Conservation (phyloP, 2,113 vertebrate genomes). For the Emydocephalus ijimae region DNA sequence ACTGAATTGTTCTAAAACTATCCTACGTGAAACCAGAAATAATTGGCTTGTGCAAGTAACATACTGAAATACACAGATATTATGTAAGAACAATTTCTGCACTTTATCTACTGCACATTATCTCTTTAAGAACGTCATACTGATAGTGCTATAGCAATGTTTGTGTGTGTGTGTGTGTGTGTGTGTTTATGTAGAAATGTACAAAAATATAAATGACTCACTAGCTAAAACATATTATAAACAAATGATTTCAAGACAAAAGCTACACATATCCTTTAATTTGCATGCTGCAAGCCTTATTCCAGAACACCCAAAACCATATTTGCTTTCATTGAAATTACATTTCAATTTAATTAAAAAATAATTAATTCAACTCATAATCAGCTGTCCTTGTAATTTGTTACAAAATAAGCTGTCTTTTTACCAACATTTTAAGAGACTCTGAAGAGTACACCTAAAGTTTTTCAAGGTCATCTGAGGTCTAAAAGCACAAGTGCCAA, state of each 20-base stretch:
- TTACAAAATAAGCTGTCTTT: background rate
- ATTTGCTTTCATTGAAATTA: background rate
- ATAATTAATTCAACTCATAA: background rate
- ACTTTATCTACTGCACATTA: slow-evolving; percentile 17
- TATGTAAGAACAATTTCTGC: slow-evolving; percentile 53
- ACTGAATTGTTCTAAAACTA: slow-evolving; percentile 64
- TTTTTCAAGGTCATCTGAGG: background rate
- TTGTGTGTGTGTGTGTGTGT: accelerated
- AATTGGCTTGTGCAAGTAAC: slow-evolving; percentile 47
- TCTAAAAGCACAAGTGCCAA: background rate
- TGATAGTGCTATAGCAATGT: background rate
- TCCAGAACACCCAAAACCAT: background rate
- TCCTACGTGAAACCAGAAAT: slow-evolving; percentile 57
- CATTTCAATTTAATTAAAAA: background rate
- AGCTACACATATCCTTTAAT: background rate
- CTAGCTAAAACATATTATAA: background rate
- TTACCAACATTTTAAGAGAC: background rate
- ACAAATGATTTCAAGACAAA: background rate
- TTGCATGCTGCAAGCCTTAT: background rate
- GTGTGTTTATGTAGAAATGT: background rate
- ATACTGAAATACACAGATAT: slow-evolving; percentile 47
- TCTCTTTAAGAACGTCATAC: slow-evolving; percentile 18
- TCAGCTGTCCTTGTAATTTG: background rate
- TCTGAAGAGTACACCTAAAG: background rate
- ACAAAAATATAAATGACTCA: background rate